Conservation (phyloP, 2,797 vertebrate genomes). For the Glossophaga mutica region DNA sequence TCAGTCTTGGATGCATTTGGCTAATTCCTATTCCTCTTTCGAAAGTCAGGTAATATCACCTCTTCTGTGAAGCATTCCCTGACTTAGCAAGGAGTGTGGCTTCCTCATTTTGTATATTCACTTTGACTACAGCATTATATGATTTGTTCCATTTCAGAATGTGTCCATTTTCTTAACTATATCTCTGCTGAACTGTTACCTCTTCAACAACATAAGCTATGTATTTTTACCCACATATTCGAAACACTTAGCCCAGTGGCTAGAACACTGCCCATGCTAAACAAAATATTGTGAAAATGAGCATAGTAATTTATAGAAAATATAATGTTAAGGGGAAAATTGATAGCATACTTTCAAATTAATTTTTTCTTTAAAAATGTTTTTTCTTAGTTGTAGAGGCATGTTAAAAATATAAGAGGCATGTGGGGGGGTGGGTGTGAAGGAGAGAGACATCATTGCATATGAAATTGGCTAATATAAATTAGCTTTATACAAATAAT, state of each 20-base stretch:
- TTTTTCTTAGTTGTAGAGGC: neutral
- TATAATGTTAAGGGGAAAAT: neutral
- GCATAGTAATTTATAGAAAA: neutral
- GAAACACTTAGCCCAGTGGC: neutral
- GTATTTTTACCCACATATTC: neutral
- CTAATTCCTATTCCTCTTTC: neutral
- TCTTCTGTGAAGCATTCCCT: neutral
- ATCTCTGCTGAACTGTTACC: neutral
- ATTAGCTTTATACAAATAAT: slow-evolving; percentile 18
- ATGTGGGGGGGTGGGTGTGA: neutral
- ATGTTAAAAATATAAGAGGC: neutral
- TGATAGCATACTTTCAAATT: neutral
- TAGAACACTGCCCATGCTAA: neutral
- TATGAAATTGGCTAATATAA: slow-evolving; percentile 13
- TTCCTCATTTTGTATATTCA: neutral
- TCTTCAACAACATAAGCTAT: neutral
- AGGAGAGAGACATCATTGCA: neutral
- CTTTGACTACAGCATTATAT: neutral
- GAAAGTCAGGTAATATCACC: neutral
- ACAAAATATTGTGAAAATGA: neutral
- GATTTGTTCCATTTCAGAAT: neutral
- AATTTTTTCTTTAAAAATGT: neutral
- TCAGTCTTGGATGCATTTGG: neutral
- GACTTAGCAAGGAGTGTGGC: neutral
- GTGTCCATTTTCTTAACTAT: neutral